phyloP scores from a whole-genome alignment of 2,113 vertebrate genomes.

The Microtus montanus region DNA sequence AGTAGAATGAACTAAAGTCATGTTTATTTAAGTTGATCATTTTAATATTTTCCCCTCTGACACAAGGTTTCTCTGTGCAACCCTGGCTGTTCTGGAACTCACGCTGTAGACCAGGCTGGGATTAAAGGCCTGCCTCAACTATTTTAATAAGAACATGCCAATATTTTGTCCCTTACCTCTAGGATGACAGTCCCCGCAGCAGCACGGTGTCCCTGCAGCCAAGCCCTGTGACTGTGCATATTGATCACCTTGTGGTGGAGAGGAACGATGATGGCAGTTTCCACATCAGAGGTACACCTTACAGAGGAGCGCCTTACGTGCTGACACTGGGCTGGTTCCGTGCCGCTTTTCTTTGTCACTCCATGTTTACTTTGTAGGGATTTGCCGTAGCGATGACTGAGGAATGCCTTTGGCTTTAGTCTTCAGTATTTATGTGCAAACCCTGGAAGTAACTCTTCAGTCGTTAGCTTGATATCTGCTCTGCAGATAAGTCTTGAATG shows the following conservation, averaged over 20 bases:
- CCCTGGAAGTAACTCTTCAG: not conserved
- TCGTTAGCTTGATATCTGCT: not conserved
- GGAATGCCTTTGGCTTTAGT: not conserved
- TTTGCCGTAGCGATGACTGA: not conserved
- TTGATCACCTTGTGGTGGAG: conserved; percentile 93
- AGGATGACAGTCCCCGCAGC: conserved; percentile 93
- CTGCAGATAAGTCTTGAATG: conserved; percentile 18
- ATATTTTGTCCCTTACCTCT: conserved; percentile 61
- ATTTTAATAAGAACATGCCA: not conserved
- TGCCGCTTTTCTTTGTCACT: not conserved
- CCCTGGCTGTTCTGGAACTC: not conserved
- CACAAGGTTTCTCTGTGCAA: not conserved
- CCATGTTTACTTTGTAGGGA: not conserved
- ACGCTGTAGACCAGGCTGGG: not conserved
- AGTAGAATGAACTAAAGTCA: not conserved
- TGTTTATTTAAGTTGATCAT: conserved; percentile 38
- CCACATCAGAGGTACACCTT: conserved; percentile 91
- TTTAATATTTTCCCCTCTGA: conserved; percentile 41
- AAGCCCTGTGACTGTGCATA: conserved; percentile 89
- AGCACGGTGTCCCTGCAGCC: conserved; percentile 85
- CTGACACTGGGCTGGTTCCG: not conserved
- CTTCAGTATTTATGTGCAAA: not conserved
- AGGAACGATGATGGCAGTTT: conserved; percentile 95
- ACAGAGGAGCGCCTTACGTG: not conserved
- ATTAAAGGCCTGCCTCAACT: not conserved